Conservation (phyloP, 2,113 vertebrate species). For the Lathamus discolor region DNA sequence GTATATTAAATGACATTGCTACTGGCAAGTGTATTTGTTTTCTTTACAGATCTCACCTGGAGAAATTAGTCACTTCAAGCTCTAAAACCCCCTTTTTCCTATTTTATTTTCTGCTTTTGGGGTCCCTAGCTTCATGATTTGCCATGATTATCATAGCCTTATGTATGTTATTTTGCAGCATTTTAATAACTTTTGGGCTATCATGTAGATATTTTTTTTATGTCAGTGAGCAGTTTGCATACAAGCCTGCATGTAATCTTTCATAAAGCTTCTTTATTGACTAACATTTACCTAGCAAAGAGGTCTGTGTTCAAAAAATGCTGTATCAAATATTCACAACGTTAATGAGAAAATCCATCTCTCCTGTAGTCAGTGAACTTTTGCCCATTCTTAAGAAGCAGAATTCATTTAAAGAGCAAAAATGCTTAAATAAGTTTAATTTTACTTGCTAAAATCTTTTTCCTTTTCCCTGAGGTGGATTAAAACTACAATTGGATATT, state of each 20-base stretch:
- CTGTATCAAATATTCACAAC: slow-evolving; percentile 25
- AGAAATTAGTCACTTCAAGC: background rate
- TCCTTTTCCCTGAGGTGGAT: background rate
- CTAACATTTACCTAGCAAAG: slow-evolving; percentile 27
- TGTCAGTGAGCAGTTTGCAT: background rate
- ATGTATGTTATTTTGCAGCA: background rate
- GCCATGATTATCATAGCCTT: background rate
- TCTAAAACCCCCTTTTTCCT: rapidly evolving
- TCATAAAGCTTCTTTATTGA: slow-evolving; percentile 12
- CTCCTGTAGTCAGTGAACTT: background rate
- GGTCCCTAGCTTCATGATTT: background rate
- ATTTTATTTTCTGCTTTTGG: background rate
- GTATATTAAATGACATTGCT: background rate
- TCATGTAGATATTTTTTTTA: background rate
- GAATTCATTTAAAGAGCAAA: slow-evolving; percentile 33
- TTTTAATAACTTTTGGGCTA: background rate
- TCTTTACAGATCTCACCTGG: background rate
- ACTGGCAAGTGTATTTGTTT: background rate
- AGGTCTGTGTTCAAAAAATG: slow-evolving; percentile 19
- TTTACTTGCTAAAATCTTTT: slow-evolving; percentile 30
- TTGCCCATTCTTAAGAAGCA: background rate
- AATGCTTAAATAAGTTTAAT: slow-evolving; percentile 31
- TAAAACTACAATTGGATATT: background rate
- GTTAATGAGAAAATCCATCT: slow-evolving; percentile 45
- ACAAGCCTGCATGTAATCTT: background rate